These are phyloP conservation scores for Cetoscarus ocellatus DNA, from an alignment of 2,797 vertebrate species.

Conservation along the genomic window DNA sequence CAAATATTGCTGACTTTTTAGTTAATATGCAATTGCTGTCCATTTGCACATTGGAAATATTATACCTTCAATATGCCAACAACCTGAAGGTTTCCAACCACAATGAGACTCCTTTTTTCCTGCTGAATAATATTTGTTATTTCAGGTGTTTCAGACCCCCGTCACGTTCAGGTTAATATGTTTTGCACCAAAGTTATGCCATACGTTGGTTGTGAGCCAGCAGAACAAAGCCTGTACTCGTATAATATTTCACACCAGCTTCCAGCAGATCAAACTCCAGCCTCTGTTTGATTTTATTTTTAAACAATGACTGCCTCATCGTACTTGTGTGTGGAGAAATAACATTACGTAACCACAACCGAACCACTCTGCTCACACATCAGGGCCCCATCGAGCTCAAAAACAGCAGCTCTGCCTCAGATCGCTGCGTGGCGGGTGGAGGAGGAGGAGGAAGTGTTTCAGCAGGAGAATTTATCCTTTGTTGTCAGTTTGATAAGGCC, in stretches of 20 bases:
- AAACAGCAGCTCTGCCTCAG: constrained; percentile 29
- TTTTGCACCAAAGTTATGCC: background rate
- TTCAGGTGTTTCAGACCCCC: background rate
- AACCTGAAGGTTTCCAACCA: too few relatives aligned
- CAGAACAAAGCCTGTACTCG: constrained; percentile 1
- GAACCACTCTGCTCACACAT: constrained; percentile 28
- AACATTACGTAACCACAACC: constrained; percentile 45
- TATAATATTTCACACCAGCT: constrained; percentile 1
- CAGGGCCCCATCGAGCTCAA: constrained; percentile 15
- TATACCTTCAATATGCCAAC: too few relatives aligned
- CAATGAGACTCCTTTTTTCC: too few relatives aligned
- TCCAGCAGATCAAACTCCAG: constrained; percentile 13
- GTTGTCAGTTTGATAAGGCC: constrained; percentile 42
- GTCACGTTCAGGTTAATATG: background rate
- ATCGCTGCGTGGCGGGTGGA: constrained; percentile 5
- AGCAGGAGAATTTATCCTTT: constrained; percentile 33
- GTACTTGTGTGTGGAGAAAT: constrained; percentile 34
- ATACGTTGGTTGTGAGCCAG: background rate
- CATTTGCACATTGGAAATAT: too few relatives aligned
- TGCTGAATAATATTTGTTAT: background rate
- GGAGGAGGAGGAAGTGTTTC: constrained; percentile 29
- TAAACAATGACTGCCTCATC: constrained; percentile 36
- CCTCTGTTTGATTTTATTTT: constrained; percentile 39
- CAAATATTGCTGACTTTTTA: too few relatives aligned
- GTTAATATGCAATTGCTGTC: too few relatives aligned